Base-by-base conservation (phyloP, 2,113 vertebrate species). In the Clarias magur region DNA sequence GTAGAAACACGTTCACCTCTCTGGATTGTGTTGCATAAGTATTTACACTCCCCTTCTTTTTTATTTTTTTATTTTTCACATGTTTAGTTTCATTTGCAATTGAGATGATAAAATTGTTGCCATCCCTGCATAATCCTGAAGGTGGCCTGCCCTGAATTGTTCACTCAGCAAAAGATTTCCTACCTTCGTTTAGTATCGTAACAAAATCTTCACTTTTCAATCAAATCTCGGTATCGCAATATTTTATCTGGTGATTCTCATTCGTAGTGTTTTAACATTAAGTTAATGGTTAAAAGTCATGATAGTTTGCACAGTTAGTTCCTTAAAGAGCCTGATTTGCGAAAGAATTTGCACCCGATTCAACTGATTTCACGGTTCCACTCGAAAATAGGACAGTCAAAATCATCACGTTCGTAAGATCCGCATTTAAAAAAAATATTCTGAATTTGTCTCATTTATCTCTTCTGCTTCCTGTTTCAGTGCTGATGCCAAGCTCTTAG, bases 401-500 rank as follows among this genome's bases (percentile, higher is more conserved):
- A 21, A 48, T 38, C 2, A 38, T 34, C 27, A 19, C 0, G 67
- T 70, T 19, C 15, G 34, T 38, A 38, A 38, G 34, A 38, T 7
- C 48, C 6, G 48, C 6, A 48, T 48, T 38, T 38, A 8, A 48
- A 48, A 48, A 8, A 8, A 48, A 42, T 11, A 9, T 42, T 27
- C 63, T 11, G 9, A 48, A 7, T 72, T 82, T 56, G 15, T 10
- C 72, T 87, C 76, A 62, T 87, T 27, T 83, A 12, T 84, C 1
- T 80, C 53, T 82, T 2, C 83, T 57, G 86, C 25, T 91, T 90
- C 85, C 0, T 42, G 67, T 65, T 21, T 92, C 90, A 99, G 98
- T 87, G 93, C 95, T 42, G 98, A 99, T 87, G 95, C 97, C 60
- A 99, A 97, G 92, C 95, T 97, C 34, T 89, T 99, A 93, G 98